Conservation (phyloP, 2,113 vertebrate genomes). For the Pungitius pungitius region DNA sequence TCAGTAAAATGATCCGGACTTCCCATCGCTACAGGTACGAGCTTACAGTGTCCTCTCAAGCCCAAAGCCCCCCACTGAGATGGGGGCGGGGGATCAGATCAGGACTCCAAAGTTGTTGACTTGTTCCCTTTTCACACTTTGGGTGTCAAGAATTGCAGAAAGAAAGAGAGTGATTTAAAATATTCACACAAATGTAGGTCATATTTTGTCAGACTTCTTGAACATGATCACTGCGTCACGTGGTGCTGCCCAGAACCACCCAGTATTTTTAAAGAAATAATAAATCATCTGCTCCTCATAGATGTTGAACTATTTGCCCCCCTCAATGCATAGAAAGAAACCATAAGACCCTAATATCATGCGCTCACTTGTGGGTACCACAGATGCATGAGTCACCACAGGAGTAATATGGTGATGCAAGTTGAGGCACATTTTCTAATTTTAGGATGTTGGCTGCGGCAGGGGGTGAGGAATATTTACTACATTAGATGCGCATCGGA, state of each 20-base stretch:
- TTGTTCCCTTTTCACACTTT: constrained; percentile 60
- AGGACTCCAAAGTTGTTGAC: constrained; percentile 61
- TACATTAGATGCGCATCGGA: background rate
- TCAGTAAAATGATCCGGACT: too few species aligned
- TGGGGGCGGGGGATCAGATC: constrained; percentile 45
- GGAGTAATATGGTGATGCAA: constrained; percentile 21
- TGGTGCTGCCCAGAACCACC: constrained; percentile 22
- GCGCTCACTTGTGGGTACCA: background rate
- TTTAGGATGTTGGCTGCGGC: constrained; percentile 11
- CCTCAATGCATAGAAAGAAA: constrained; percentile 10
- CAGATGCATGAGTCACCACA: constrained; percentile 15
- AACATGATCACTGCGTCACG: constrained; percentile 39
- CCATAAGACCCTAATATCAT: constrained; percentile 14
- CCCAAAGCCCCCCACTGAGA: constrained; percentile 61
- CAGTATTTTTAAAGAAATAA: background rate
- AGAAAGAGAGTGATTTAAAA: constrained; percentile 46
- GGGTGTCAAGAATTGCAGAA: constrained; percentile 49
- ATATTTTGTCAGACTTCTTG: constrained; percentile 53
- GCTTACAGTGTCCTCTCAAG: constrained; percentile 49
- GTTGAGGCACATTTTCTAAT: constrained; percentile 25
- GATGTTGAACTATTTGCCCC: constrained; percentile 36
- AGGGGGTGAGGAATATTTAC: constrained; percentile 1
- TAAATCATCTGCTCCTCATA: constrained; percentile 33
- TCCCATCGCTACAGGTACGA: too few species aligned
- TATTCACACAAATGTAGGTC: constrained; percentile 39